Conservation (phyloP, 2,113 vertebrate genomes). For the Odocoileus virginianus region DNA sequence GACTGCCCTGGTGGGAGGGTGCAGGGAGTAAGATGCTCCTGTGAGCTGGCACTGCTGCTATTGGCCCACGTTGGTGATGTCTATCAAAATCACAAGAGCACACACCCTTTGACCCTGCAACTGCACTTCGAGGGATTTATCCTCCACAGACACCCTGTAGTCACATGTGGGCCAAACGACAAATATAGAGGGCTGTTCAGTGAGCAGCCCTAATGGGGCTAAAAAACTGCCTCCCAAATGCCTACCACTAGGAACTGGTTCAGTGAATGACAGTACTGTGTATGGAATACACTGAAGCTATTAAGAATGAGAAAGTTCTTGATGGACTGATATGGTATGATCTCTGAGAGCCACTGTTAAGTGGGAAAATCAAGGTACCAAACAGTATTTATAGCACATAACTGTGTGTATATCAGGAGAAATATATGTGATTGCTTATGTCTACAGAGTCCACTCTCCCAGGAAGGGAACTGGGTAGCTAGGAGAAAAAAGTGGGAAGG, state of each 20-base stretch:
- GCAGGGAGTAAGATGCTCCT: not conserved
- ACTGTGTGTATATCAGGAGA: not conserved
- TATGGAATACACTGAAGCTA: not conserved
- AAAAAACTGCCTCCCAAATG: not conserved
- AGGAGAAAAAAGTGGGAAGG: not conserved
- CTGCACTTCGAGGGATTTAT: conserved; percentile 1
- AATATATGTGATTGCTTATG: not conserved
- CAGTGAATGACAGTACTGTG: not conserved
- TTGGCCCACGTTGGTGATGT: too few relatives aligned
- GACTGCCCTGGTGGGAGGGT: not conserved
- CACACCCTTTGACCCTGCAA: not conserved
- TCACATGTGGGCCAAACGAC: not conserved
- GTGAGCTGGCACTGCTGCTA: not conserved
- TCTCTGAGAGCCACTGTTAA: not conserved
- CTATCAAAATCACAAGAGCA: not conserved
- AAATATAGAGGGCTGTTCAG: not conserved
- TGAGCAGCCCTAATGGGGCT: not conserved
- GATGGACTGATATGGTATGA: not conserved
- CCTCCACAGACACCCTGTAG: not conserved
- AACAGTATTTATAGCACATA: not conserved
- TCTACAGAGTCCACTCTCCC: not conserved
- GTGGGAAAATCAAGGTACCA: not conserved
- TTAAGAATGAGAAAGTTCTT: not conserved
- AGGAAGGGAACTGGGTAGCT: not conserved
- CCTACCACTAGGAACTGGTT: not conserved